phyloP scores from a whole-genome alignment of 2,888 invertebrate genomes.

The Zygaena filipendulae region DNA sequence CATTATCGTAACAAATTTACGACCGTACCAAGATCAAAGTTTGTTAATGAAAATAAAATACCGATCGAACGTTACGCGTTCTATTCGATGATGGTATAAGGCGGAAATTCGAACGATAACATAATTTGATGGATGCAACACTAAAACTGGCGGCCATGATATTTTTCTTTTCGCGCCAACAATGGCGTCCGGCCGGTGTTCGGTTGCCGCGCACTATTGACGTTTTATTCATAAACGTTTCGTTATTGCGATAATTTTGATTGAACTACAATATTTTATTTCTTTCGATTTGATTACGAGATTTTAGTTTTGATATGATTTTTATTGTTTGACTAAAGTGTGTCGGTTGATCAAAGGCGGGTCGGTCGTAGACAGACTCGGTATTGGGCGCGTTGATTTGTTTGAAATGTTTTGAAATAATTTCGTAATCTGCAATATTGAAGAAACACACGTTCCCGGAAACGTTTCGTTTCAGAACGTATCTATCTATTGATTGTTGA shows the following conservation, averaged over 20 bases:
- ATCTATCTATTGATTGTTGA: too few relatives aligned
- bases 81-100: conserved; percentile 27
- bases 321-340: conserved; percentile 10
- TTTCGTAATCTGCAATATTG: too few relatives aligned
- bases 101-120: conserved; percentile 31
- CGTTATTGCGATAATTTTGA: conserved; percentile 41
- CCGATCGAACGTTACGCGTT: conserved; percentile 25
- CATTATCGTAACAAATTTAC: conserved; percentile 53
- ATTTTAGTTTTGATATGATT: conserved; percentile 12
- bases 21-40: conserved; percentile 53
- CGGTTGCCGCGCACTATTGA: conserved; percentile 38
- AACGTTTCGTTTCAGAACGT: too few relatives aligned
- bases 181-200: conserved; percentile 32
- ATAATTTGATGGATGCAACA: conserved; percentile 27
- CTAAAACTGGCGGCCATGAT: conserved; percentile 36
- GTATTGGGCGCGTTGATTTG: conserved; percentile 10
- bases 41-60: conserved; percentile 36
- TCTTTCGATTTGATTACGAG: conserved; percentile 20
- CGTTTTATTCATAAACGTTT: conserved; percentile 29
- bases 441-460: too few relatives aligned
- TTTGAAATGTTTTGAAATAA: too few relatives aligned
- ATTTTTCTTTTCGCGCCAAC: conserved; percentile 34
- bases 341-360: conserved; percentile 11
- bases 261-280: conserved; percentile 34
- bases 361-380: too few relatives aligned